These are phyloP conservation scores for Turdus rufiventris DNA, from an alignment of 2,113 vertebrate species.

Conservation along the genomic window DNA sequence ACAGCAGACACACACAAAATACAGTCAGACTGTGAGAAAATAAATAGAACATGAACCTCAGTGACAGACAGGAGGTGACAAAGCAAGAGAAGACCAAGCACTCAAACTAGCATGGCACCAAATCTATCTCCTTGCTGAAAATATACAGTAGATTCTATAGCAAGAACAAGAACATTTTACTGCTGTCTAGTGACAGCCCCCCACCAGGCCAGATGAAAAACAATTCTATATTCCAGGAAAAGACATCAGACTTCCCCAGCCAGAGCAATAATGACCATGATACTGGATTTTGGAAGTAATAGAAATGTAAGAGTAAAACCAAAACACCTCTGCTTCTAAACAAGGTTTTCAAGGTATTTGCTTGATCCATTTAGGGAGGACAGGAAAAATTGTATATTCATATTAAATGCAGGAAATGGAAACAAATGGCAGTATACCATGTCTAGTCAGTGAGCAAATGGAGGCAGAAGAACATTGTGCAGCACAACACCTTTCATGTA, in stretches of 20 bases:
- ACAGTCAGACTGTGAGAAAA: background rate
- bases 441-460: background rate
- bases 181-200: background rate
- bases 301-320: background rate
- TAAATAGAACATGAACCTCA: background rate
- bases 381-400: background rate
- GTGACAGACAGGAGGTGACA: slow-evolving; percentile 6
- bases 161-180: background rate
- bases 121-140: background rate
- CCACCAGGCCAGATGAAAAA: background rate
- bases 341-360: background rate
- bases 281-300: background rate
- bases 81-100: background rate
- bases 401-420: background rate
- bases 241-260: background rate
- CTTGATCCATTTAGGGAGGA: background rate
- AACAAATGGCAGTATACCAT: background rate
- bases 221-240: background rate
- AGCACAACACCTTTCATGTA: background rate
- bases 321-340: background rate
- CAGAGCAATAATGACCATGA: background rate
- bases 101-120: background rate
- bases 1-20: slow-evolving; percentile 24
- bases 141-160: background rate
- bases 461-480: background rate